Evolutionary conservation across 2,113 vertebrate genomes (phyloP), one percentile per base, ranked within the genome.

Genomic region (Melanotaenia duboulayi): DNA sequence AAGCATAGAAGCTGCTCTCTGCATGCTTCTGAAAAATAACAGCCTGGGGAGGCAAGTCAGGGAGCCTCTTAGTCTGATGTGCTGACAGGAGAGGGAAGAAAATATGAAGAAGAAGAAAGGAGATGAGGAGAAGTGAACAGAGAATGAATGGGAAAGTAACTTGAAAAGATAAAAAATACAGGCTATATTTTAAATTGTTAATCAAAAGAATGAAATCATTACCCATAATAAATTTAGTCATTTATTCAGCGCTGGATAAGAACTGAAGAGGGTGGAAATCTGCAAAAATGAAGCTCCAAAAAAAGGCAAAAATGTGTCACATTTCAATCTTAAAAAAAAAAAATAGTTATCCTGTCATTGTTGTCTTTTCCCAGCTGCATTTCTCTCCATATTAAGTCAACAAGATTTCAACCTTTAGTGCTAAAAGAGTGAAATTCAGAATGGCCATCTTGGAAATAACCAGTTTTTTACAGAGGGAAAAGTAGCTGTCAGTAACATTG

Each of bases 11-110:
- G 70, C 56, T 76, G 39, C 46, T 56, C 54, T 79, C 13, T 42
- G 55, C 59, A 57, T 60, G 56, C 67, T 74, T 74, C 48, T 69
- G 59, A 67, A 65, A 37, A 77, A 74, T 37, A 79, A 70, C 28
- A 76, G 71, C 78, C 69, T 49, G 64, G 35, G 64, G 72, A 81
- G 67, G 46, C 50, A 24, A 78, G 55, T 49, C 52, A 63, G 25
- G 20, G 56, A 82, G 81, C n/a, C 71, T 76, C 75, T 65, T 60
- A 64, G 52, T 67, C 57, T 35, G 69, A 52, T 32, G 32, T 11
- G 58, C 14, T 56, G 60, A 65, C 64, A n/a, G n/a, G 62, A 54
- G 40, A 13, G 19, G 37, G 4, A 44, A 64, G 48, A 55, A 46
- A 7, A 32, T 19, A 20, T 35, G 52, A 25, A 22, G 4, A 12